Conservation (phyloP, 2,113 vertebrate species). For the Siniperca chuatsi region DNA sequence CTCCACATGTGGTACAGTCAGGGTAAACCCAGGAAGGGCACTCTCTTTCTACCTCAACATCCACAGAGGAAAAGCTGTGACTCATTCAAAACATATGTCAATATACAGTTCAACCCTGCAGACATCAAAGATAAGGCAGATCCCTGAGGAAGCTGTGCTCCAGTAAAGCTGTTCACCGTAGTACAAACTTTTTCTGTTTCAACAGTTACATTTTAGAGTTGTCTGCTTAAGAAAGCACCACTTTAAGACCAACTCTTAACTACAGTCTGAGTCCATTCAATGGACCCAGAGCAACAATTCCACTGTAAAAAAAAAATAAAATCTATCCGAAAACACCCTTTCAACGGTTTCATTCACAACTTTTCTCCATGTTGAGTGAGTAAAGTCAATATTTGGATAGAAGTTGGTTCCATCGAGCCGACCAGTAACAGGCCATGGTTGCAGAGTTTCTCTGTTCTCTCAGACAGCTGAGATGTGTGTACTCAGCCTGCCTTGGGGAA, state of each 20-base stretch:
- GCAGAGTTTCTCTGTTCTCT: constrained; percentile 56
- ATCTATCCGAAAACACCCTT: constrained; percentile 1
- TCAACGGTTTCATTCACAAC: constrained; percentile 71
- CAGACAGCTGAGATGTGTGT: constrained; percentile 62
- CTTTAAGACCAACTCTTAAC: not conserved
- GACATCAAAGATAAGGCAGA: constrained; percentile 16
- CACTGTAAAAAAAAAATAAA: constrained; percentile 15
- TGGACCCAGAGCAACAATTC: constrained; percentile 8
- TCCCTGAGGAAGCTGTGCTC: not conserved
- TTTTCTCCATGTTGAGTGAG: constrained; percentile 55
- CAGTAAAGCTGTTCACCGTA: not conserved
- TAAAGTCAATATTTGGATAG: constrained; percentile 75
- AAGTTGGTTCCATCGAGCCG: constrained; percentile 40
- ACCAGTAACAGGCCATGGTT: constrained; percentile 49
- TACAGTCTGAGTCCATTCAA: not conserved
- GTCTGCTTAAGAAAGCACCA: not conserved
- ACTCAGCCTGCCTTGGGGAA: constrained; percentile 22
- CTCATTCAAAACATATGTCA: constrained; percentile 66
- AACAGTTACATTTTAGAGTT: not conserved
- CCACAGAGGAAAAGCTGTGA: constrained; percentile 52
- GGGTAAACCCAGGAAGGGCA: constrained; percentile 46
- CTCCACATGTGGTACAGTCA: constrained; percentile 47
- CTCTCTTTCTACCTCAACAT: constrained; percentile 13
- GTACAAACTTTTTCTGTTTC: not conserved
- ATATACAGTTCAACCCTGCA: constrained; percentile 33